Conservation (phyloP, 2,797 vertebrate genomes). For the Ceyx erithaca region DNA sequence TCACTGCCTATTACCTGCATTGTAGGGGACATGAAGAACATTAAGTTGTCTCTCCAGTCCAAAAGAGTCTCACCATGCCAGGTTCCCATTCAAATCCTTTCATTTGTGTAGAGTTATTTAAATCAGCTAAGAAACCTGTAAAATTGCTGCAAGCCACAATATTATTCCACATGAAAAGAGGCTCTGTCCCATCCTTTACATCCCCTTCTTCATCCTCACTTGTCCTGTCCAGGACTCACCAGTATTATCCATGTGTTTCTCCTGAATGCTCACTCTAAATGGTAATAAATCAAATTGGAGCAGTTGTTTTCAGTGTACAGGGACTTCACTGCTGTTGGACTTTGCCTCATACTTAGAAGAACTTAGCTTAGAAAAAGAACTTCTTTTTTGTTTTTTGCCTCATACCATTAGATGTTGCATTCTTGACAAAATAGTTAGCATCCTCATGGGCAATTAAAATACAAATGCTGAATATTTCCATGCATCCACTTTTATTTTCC, state of each 20-base stretch:
- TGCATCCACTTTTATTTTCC: constrained; percentile 29
- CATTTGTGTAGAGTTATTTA: neutral
- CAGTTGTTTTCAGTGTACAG: neutral
- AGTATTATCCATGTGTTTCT: neutral
- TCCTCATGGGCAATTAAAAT: constrained; percentile 33
- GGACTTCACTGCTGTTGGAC: neutral
- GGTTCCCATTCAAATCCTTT: neutral
- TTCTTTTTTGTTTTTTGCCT: neutral
- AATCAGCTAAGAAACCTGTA: neutral
- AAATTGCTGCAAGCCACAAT: neutral
- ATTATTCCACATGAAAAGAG: neutral
- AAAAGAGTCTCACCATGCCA: neutral
- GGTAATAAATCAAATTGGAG: neutral
- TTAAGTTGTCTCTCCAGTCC: neutral
- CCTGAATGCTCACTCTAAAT: neutral
- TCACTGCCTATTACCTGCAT: neutral
- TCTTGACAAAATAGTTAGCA: neutral
- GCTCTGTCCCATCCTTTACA: neutral
- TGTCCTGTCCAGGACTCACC: neutral
- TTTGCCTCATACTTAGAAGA: neutral
- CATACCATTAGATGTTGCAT: neutral
- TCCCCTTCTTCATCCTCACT: neutral
- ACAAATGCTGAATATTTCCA: constrained; percentile 14
- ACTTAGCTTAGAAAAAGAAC: neutral
- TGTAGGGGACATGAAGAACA: neutral